Conservation (phyloP, 1,140 invertebrate species). For the Penaeus japonicus region DNA sequence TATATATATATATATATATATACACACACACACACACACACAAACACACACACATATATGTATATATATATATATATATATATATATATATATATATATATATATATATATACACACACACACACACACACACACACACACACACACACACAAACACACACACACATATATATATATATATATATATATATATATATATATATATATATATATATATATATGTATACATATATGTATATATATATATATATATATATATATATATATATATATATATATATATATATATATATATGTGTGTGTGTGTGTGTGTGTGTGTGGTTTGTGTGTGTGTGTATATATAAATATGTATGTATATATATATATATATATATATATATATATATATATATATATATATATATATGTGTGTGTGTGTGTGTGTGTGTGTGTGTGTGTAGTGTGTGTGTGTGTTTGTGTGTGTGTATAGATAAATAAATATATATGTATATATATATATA, state of each 20-base stretch:
- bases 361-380: not conserved
- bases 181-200: not conserved
- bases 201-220: not conserved
- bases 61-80: not conserved
- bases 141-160: not conserved
- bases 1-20: constrained; percentile 10
- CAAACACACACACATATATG: not conserved
- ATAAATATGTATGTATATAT: not conserved
- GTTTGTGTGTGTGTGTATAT: not conserved
- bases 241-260: not conserved
- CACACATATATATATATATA: no score
- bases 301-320: not conserved
- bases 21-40: not conserved
- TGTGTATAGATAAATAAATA: not conserved
- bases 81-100: not conserved
- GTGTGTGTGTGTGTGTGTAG: not conserved
- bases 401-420: not conserved
- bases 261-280: not conserved
- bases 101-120: not conserved
- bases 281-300: not conserved
- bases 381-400: not conserved
- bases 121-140: not conserved
- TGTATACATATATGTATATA: not conserved
- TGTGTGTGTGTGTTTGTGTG: not conserved
- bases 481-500: constrained; percentile 11